Evolutionary conservation across 2,888 invertebrate species (phyloP).

Genomic region (Pheosia tremula): DNA sequence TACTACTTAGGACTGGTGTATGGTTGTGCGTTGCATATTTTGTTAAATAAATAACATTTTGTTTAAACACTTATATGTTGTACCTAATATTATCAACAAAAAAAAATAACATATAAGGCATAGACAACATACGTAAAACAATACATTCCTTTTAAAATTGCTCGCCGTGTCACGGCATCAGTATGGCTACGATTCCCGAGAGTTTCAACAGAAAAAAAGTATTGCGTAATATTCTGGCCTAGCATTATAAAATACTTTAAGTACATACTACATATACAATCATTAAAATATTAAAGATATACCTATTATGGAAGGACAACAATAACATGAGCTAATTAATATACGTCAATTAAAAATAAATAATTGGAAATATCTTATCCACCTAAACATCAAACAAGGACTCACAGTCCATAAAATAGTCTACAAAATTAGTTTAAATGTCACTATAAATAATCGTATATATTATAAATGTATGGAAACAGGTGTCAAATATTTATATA

Average conservation of each 20-base stretch:
- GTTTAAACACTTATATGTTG: constrained; percentile 19
- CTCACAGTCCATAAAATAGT: constrained; percentile 51
- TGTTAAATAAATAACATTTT: constrained; percentile 36
- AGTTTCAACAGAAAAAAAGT: background rate
- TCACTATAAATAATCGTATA: constrained; percentile 19
- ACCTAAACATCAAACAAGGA: constrained; percentile 48
- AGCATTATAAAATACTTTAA: no score
- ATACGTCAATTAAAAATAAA: constrained; percentile 44
- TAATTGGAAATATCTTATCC: constrained; percentile 44
- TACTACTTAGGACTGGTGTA: constrained; percentile 45
- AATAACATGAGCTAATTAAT: constrained; percentile 42
- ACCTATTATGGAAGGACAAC: constrained; percentile 43
- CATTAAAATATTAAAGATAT: background rate
- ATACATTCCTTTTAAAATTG: background rate
- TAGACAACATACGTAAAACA: no score
- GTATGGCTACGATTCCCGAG: background rate
- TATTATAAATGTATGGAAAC: constrained; percentile 19
- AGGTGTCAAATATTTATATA: constrained; percentile 11
- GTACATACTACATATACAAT: background rate
- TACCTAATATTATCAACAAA: constrained; percentile 12
- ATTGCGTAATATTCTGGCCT: no score
- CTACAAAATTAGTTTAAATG: constrained; percentile 26
- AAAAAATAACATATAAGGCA: background rate
- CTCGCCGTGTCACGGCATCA: no score
- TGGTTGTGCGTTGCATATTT: constrained; percentile 66